Conservation (phyloP, 2,888 invertebrate species). For the Hirtodrosophila trivittata region DNA sequence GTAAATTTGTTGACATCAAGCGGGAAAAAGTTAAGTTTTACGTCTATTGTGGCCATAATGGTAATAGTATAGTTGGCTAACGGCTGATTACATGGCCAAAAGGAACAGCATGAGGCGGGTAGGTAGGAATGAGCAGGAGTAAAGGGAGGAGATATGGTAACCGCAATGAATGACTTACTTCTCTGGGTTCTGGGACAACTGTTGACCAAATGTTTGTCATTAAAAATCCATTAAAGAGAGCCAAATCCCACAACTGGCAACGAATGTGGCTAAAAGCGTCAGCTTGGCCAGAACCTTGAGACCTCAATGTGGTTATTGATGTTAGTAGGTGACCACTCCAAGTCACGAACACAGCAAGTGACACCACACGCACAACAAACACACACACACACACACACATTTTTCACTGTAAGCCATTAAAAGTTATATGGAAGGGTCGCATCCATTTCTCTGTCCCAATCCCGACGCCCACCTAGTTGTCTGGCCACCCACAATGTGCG, state of each 20-base stretch:
- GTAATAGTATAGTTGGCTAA: constrained; percentile 13
- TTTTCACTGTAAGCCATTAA: constrained; percentile 73
- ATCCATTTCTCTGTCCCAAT: constrained; percentile 31
- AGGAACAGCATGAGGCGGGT: neutral
- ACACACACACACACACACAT: constrained; percentile 19
- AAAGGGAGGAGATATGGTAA: constrained; percentile 8
- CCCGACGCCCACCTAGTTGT: constrained; percentile 8
- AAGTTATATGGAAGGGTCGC: constrained; percentile 12
- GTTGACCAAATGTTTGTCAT: constrained; percentile 61
- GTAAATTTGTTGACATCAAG: constrained; percentile 67
- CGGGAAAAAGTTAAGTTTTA: neutral
- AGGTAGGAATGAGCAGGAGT: neutral
- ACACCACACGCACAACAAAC: constrained; percentile 22
- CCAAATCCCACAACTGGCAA: constrained; percentile 21
- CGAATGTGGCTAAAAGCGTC: constrained; percentile 42
- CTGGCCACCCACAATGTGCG: constrained; percentile 67
- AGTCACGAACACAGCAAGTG: constrained; percentile 13
- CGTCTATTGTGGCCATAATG: constrained; percentile 23
- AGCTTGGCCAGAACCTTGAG: constrained; percentile 25
- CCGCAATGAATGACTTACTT: constrained; percentile 68
- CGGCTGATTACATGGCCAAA: constrained; percentile 27
- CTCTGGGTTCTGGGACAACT: constrained; percentile 48
- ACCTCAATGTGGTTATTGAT: neutral
- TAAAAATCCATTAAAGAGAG: constrained; percentile 68
- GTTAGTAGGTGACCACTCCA: constrained; percentile 15